Evolutionary conservation across 2,797 vertebrate species (phyloP).

Genomic region (Spea hammondii): DNA sequence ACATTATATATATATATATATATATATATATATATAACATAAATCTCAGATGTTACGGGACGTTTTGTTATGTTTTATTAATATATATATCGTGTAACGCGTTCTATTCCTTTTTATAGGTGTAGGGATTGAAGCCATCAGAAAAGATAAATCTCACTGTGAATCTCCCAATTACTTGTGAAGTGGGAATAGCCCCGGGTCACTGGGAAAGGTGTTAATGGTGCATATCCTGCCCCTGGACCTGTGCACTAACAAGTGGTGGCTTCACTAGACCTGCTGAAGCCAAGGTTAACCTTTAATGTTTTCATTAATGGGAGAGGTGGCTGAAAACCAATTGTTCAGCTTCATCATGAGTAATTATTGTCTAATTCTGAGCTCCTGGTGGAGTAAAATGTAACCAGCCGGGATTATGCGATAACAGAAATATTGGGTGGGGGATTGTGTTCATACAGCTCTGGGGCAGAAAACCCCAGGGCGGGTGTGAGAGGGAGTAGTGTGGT

Average conservation of each 20-base stretch:
- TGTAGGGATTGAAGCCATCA: no score
- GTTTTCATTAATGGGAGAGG: not conserved
- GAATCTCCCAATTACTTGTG: no score
- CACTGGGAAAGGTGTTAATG: constrained; percentile 4
- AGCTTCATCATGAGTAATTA: not conserved
- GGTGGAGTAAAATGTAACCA: not conserved
- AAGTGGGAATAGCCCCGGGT: not conserved
- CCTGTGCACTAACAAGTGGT: not conserved
- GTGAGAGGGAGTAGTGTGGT: no score
- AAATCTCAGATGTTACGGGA: no score
- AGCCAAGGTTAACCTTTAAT: constrained; percentile 1
- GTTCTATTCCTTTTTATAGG: no score
- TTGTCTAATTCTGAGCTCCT: not conserved
- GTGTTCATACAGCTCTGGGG: no score
- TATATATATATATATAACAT: no score
- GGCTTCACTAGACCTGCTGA: not conserved
- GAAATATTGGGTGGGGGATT: not conserved
- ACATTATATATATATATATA: no score
- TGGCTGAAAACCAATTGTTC: not conserved
- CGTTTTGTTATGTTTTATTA: no score
- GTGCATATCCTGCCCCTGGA: not conserved
- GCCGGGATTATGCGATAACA: not conserved
- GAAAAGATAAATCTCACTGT: no score
- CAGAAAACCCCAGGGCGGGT: no score
- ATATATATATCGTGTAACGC: no score